These are phyloP conservation scores for Gandaritis pyraliata DNA, from an alignment of 2,888 invertebrate genomes.

Conservation along the genomic window DNA sequence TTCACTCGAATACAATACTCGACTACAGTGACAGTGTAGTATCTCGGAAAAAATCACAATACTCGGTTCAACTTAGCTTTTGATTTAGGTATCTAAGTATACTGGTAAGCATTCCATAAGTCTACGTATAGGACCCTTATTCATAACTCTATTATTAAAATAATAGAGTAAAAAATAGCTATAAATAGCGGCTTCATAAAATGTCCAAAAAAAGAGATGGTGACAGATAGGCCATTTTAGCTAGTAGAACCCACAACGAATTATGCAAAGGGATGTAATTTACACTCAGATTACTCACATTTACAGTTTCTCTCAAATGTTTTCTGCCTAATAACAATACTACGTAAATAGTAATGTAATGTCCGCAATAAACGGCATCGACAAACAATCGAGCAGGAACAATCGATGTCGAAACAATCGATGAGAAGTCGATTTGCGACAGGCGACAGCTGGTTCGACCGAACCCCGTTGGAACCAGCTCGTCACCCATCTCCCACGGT, in stretches of 20 bases:
- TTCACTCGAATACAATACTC: neutral
- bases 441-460: slow-evolving; percentile 69
- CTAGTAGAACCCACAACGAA: neutral
- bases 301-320: slow-evolving; percentile 23
- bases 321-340: slow-evolving; percentile 49
- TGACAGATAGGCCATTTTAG: neutral
- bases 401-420: slow-evolving; percentile 76
- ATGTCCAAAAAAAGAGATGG: too few relatives aligned
- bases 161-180: too few relatives aligned
- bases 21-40: too few relatives aligned
- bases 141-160: too few relatives aligned
- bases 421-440: slow-evolving; percentile 66
- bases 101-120: too few relatives aligned
- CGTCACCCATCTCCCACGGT: slow-evolving; percentile 76
- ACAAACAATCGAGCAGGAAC: slow-evolving; percentile 67
- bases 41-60: too few relatives aligned
- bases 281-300: slow-evolving; percentile 7
- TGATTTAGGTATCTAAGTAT: too few relatives aligned
- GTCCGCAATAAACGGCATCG: slow-evolving; percentile 51
- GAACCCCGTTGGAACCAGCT: slow-evolving; percentile 50
- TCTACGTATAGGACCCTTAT: too few relatives aligned
- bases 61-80: too few relatives aligned
- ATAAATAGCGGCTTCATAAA: too few relatives aligned
- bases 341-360: slow-evolving; percentile 25
- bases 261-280: neutral